Conservation (phyloP, 1,140 invertebrate genomes). For the Holotrichia oblita region DNA sequence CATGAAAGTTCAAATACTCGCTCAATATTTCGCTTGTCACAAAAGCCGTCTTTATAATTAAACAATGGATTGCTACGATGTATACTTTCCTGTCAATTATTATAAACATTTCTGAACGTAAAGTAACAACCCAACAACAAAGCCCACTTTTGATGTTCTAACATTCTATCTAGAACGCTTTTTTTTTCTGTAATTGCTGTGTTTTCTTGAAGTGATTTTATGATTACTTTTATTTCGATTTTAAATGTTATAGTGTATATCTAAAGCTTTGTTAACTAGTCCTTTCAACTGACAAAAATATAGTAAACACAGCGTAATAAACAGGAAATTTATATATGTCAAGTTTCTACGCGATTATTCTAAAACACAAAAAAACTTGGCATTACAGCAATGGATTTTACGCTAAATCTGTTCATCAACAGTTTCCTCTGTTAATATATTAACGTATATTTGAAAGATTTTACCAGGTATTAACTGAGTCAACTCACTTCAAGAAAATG, state of each 20-base stretch:
- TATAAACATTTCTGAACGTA: slow-evolving; percentile 10
- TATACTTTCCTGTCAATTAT: slow-evolving; percentile 31
- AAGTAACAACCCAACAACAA: slow-evolving; percentile 24
- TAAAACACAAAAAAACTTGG: too few relatives aligned
- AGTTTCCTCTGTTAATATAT: too few relatives aligned
- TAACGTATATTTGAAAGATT: too few relatives aligned
- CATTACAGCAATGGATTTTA: too few relatives aligned
- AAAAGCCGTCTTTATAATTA: slow-evolving; percentile 13
- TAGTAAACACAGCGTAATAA: not conserved
- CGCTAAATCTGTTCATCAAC: too few relatives aligned
- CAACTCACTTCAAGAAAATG: too few relatives aligned
- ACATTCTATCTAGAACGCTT: not conserved
- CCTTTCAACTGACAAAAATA: not conserved
- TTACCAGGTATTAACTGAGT: too few relatives aligned
- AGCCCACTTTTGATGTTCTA: not conserved
- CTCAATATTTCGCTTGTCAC: slow-evolving; percentile 31
- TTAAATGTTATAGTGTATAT: not conserved
- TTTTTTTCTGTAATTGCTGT: not conserved
- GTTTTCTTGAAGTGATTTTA: slow-evolving; percentile 9
- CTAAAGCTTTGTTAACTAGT: not conserved
- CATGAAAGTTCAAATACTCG: slow-evolving; percentile 16
- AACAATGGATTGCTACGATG: not conserved
- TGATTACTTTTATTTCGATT: slow-evolving; percentile 3
- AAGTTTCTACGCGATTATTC: too few relatives aligned
- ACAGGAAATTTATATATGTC: too few relatives aligned